Evolutionary conservation across 2,113 vertebrate genomes (phyloP).

Genomic region (Python bivittatus): DNA sequence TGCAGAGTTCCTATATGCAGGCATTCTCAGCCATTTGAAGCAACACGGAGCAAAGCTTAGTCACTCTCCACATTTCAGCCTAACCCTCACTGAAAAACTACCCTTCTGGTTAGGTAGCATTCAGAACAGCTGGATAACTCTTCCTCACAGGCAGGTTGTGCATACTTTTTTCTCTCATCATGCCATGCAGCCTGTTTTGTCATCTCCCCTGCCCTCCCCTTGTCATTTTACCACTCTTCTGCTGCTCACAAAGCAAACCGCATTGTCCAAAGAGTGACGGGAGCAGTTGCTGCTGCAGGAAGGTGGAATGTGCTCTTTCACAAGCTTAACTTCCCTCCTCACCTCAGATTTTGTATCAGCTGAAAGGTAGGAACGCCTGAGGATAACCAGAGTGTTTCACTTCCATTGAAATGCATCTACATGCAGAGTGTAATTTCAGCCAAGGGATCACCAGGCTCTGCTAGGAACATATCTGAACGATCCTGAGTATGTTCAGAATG

Average conservation of each 20-base stretch:
- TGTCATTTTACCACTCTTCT: conserved; percentile 34
- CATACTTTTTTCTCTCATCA: not conserved
- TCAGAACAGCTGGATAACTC: not conserved
- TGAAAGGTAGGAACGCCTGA: conserved; percentile 74
- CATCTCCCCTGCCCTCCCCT: not conserved
- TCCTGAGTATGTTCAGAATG: not conserved
- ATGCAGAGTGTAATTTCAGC: conserved; percentile 6
- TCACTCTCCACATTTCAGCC: not conserved
- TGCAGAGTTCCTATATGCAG: not conserved
- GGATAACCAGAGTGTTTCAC: conserved; percentile 9
- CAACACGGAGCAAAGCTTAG: not conserved
- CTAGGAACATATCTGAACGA: not conserved
- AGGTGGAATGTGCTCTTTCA: conserved; percentile 68
- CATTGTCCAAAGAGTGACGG: conserved; percentile 74
- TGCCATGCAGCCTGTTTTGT: not conserved
- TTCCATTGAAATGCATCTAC: conserved; percentile 47
- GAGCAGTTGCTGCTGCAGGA: conserved; percentile 76
- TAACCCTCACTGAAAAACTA: not conserved
- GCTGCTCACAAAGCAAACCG: conserved; percentile 46
- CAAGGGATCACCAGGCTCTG: not conserved
- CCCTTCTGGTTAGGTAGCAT: not conserved
- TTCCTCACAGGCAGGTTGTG: not conserved
- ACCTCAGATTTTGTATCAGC: conserved; percentile 70
- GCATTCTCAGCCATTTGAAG: not conserved
- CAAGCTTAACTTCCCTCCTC: conserved; percentile 49